Base-by-base conservation (phyloP, 2,113 vertebrate species). In the Gavia stellata region DNA sequence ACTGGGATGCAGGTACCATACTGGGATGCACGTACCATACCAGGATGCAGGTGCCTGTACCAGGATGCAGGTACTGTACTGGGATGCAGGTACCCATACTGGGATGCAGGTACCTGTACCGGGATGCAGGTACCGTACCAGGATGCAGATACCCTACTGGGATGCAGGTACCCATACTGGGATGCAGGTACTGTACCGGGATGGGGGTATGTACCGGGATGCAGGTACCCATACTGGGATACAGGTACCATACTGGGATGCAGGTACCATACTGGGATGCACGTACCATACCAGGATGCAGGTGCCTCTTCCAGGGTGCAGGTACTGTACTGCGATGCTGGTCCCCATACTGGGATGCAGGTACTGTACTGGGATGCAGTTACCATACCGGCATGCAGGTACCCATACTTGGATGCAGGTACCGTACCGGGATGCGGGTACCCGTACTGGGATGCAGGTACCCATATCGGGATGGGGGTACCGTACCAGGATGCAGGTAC, bases 281-380 rank as follows among this genome's bases (percentile, higher is more conserved):
- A 3, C 33, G 7, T 34, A 11, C 29, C 20, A 11, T 17, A 4
- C 15, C 7, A 16, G 42, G 42, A 3, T 44, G 42, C 42, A 3
- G 42, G 42, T 44, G 6, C 12, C 42, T n/a, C n/a, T n/a, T n/a
- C 15, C 7, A 16, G 42, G 42, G 6, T 44, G 42, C 42, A 3
- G 42, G 42, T 44, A 3, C 12, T 14, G n/a, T 12, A 52, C 26
- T 0, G 17, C 56, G 45, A 53, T 40, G 52, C 3, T 1, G 10
- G 1, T 20, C 7, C 7, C 42, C 0, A 0, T 15, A 13, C 23
- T 0, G 6, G 25, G 25, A 52, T 52, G 52, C 15, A 28, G 26
- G 26, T 29, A 53, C 16, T 14, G 6, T 53, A 53, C 52, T 10
- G 15, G 52, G 52, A 17, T 53, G 26, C 52, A 29, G 49, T n/a